A percentile compares a stretch with the other conserved stretches of the same genome.
phyloP scores from a whole-genome alignment of 1,140 invertebrate species.

The Goniozus legneri region DNA sequence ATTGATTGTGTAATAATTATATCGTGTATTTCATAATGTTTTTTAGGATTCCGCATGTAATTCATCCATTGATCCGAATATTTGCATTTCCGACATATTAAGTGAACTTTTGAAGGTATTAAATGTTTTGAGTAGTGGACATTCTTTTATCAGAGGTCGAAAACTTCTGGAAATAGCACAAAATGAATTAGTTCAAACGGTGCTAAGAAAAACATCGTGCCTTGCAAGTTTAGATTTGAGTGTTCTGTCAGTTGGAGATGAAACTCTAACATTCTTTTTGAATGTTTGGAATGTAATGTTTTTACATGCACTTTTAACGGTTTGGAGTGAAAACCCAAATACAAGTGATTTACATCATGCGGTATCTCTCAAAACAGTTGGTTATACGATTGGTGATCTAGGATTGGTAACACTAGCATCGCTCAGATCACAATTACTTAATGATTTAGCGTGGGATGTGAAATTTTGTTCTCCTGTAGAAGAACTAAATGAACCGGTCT shows the following conservation, averaged over 20 bases:
- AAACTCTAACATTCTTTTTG: conserved; percentile 44
- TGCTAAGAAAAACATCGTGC: conserved; percentile 34
- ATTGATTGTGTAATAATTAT: too few species aligned
- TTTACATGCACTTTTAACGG: conserved; percentile 29
- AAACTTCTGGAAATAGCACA: conserved; percentile 20
- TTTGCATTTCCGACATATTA: conserved; percentile 37
- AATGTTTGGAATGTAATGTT: conserved; percentile 47
- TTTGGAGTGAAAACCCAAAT: conserved; percentile 31
- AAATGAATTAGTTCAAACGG: conserved; percentile 19
- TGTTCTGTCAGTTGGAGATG: conserved; percentile 40
- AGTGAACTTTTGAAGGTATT: conserved; percentile 28
- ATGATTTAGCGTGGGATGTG: conserved; percentile 15
- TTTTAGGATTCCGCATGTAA: too few species aligned
- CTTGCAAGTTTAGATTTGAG: conserved; percentile 37
- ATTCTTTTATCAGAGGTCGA: conserved; percentile 14
- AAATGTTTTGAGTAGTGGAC: conserved; percentile 9
- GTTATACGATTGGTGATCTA: conserved; percentile 45
- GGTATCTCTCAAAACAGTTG: conserved; percentile 34
- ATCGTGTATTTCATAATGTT: too few species aligned
- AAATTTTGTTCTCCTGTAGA: conserved; percentile 30
- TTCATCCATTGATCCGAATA: conserved; percentile 40
- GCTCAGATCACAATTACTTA: conserved; percentile 36
- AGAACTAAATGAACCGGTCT: conserved; percentile 41
- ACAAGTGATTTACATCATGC: conserved; percentile 27
- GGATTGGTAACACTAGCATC: conserved; percentile 41